Conservation (phyloP, 2,797 vertebrate species). For the Thunnus albacares region DNA sequence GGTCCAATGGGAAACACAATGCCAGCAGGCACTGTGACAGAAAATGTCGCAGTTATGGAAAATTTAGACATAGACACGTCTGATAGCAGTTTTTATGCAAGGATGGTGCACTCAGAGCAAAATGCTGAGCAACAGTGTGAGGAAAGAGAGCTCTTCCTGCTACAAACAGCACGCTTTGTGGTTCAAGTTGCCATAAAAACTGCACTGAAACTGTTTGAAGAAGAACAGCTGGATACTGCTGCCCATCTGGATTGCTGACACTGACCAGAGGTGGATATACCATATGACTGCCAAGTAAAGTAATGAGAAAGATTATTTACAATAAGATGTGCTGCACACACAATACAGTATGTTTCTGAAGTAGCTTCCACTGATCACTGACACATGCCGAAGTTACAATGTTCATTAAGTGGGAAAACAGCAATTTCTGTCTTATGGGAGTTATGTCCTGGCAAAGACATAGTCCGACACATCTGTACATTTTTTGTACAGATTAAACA, state of each 20-base stretch:
- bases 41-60: background rate
- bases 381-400: too few species aligned
- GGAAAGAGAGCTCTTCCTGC: slow-evolving; percentile 50
- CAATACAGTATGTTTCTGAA: too few species aligned
- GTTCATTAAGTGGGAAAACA: too few species aligned
- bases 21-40: background rate
- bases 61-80: background rate
- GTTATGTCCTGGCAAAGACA: too few species aligned
- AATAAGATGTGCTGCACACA: too few species aligned
- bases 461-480: too few species aligned
- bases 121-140: background rate
- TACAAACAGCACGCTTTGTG: slow-evolving; percentile 83
- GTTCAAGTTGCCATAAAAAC: slow-evolving; percentile 87
- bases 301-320: too few species aligned
- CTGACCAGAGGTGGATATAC: background rate
- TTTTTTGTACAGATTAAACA: too few species aligned
- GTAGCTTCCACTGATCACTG: too few species aligned
- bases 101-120: slow-evolving; percentile 7
- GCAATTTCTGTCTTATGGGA: too few species aligned
- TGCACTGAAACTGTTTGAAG: slow-evolving; percentile 84
- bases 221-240: slow-evolving; percentile 24
- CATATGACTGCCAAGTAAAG: too few species aligned
- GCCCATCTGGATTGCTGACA: background rate
- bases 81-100: background rate
- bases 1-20: background rate